Percentiles rank a stretch among this genome's conserved stretches.
These are phyloP conservation scores for Atopsyche davidsoni DNA, from an alignment of 1,140 invertebrate species.

Conservation along the genomic window DNA sequence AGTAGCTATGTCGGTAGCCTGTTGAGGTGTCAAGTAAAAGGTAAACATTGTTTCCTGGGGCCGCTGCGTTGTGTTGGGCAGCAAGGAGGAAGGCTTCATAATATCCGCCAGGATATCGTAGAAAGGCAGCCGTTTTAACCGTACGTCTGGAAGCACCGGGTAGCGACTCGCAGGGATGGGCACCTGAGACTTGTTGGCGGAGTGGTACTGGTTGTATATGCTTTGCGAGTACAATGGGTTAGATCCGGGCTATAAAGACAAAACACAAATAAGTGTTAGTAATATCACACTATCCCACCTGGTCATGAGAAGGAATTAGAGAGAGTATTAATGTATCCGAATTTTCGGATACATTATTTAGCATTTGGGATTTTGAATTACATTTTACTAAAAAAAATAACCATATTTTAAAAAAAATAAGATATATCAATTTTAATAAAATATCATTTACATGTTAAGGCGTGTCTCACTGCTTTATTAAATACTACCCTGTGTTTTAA, in stretches of 20 bases:
- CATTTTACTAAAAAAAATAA: too few species aligned
- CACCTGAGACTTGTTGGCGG: conserved; percentile 32
- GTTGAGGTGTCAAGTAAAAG: conserved; percentile 88
- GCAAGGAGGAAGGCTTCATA: conserved; percentile 81
- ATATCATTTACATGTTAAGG: too few species aligned
- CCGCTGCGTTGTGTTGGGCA: conserved; percentile 65
- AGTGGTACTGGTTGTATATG: conserved; percentile 45
- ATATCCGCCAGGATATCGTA: conserved; percentile 85
- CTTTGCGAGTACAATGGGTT: conserved; percentile 41
- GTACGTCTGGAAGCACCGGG: conserved; percentile 86
- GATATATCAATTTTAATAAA: too few species aligned
- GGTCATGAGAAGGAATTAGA: too few species aligned
- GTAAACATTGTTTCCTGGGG: conserved; percentile 81
- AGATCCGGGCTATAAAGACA: conserved; percentile 40
- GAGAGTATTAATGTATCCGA: too few species aligned
- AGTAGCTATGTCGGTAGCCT: conserved; percentile 80
- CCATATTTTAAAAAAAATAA: too few species aligned
- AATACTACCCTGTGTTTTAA: too few species aligned
- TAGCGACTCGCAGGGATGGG: conserved; percentile 43
- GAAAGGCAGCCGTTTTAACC: conserved; percentile 83
- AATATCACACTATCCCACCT: too few species aligned
- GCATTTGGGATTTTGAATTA: too few species aligned
- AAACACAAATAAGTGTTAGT: too few species aligned
- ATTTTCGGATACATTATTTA: too few species aligned
- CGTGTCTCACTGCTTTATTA: too few species aligned